Evolutionary conservation across 1,140 invertebrate species (phyloP).

Genomic region (Andrena cerasifolii): DNA sequence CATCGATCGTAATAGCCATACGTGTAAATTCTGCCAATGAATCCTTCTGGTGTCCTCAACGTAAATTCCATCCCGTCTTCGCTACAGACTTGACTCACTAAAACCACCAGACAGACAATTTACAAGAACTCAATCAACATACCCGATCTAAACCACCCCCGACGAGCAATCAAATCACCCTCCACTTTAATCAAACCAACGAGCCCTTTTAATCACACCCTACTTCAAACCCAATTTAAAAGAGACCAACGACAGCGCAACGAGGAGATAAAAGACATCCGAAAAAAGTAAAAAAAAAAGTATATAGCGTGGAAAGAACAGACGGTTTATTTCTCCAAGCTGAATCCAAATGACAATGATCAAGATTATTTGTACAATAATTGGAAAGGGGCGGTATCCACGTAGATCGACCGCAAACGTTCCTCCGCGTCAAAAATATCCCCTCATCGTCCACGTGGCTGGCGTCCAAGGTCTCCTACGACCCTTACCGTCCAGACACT

Average conservation of each 20-base stretch:
- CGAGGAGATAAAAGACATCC: no score
- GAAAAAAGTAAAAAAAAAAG: slow-evolving; percentile 37
- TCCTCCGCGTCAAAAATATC: neutral
- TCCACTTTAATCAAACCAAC: no score
- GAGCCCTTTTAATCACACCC: no score
- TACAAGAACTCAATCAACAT: neutral
- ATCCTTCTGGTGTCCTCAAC: slow-evolving; percentile 92
- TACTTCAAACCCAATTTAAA: no score
- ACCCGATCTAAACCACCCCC: neutral
- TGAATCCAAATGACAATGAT: slow-evolving; percentile 23
- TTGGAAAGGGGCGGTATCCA: slow-evolving; percentile 4
- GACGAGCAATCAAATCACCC: no score
- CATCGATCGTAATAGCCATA: slow-evolving; percentile 96
- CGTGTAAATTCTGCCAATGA: slow-evolving; percentile 94
- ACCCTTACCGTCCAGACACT: slow-evolving; percentile 91
- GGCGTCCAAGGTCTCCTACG: slow-evolving; percentile 27
- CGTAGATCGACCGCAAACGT: neutral
- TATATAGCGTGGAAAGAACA: slow-evolving; percentile 6
- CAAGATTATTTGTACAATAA: slow-evolving; percentile 38
- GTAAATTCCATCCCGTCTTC: slow-evolving; percentile 97
- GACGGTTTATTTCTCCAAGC: slow-evolving; percentile 39
- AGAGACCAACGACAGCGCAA: neutral
- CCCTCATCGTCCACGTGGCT: slow-evolving; percentile 14
- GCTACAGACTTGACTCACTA: slow-evolving; percentile 95
- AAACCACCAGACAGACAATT: slow-evolving; percentile 60